Conservation (phyloP, 2,113 vertebrate genomes). For the Catharus fuscescens region DNA sequence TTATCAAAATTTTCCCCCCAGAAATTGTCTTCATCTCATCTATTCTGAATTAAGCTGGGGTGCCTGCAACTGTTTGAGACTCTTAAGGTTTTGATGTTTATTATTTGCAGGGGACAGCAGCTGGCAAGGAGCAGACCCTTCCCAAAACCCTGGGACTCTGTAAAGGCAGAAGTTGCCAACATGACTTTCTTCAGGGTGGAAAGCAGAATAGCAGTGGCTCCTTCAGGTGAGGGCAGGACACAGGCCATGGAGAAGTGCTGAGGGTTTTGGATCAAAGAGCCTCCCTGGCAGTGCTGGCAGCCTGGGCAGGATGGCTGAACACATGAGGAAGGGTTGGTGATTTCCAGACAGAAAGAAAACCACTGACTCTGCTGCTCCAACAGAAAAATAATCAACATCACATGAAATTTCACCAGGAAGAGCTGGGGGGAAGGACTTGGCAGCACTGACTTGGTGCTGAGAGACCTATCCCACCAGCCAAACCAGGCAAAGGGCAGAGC, state of each 20-base stretch:
- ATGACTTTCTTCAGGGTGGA: accelerated
- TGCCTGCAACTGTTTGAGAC: neutral
- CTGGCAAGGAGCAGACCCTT: neutral
- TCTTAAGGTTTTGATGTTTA: neutral
- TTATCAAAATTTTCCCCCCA: neutral
- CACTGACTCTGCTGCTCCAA: neutral
- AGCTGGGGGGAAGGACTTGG: neutral
- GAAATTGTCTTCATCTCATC: neutral
- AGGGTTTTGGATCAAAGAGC: no score
- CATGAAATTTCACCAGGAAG: neutral
- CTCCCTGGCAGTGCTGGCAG: neutral
- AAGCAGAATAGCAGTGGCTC: neutral
- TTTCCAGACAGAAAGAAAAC: neutral
- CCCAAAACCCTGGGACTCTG: no score
- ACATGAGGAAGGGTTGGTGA: neutral
- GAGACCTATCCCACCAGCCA: neutral
- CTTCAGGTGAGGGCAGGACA: neutral
- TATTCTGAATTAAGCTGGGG: neutral
- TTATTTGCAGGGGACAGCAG: neutral
- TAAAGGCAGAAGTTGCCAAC: neutral
- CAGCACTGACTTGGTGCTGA: neutral
- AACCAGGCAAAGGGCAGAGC: neutral
- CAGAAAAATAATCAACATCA: neutral
- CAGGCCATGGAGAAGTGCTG: neutral
- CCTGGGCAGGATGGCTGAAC: neutral